Evolutionary conservation across 2,113 vertebrate genomes (phyloP).

Genomic region (Tringa solitaria): DNA sequence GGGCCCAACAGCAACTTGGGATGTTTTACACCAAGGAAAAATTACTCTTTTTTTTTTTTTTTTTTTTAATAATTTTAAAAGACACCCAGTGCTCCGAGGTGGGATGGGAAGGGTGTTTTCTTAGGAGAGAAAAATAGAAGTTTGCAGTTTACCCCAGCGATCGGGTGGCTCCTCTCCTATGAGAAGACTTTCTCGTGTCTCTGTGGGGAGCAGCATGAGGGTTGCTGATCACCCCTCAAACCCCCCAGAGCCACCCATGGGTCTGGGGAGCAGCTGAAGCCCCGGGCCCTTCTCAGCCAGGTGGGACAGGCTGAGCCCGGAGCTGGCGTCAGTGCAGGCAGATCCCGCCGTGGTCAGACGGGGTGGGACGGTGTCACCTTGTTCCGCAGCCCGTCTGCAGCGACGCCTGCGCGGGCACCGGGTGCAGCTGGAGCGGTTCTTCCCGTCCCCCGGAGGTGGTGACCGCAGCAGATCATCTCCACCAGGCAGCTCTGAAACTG

Average conservation of each 20-base stretch:
- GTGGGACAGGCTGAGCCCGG: neutral
- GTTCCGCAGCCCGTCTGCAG: neutral
- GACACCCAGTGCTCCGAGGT: rapidly evolving
- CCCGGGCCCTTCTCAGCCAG: neutral
- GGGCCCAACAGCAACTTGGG: neutral
- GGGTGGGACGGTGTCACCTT: neutral
- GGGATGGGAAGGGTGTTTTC: neutral
- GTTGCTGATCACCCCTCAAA: neutral
- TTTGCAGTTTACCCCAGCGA: rapidly evolving
- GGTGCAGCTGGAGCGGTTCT: neutral
- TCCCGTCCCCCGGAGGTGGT: neutral
- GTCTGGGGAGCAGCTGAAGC: no score
- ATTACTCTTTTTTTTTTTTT: neutral
- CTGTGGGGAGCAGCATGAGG: neutral
- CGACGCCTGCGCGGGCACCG: rapidly evolving
- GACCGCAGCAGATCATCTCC: constrained; percentile 53
- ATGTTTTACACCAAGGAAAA: neutral
- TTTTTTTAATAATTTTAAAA: neutral
- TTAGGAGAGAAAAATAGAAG: neutral
- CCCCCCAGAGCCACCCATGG: neutral
- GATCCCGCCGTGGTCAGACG: neutral
- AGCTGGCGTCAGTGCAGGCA: neutral
- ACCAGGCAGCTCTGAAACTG: constrained; percentile 72
- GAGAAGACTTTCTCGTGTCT: rapidly evolving
- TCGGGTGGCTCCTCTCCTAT: rapidly evolving